Evolutionary conservation across 2,888 invertebrate genomes (phyloP).

Genomic region (Phalera bucephala): DNA sequence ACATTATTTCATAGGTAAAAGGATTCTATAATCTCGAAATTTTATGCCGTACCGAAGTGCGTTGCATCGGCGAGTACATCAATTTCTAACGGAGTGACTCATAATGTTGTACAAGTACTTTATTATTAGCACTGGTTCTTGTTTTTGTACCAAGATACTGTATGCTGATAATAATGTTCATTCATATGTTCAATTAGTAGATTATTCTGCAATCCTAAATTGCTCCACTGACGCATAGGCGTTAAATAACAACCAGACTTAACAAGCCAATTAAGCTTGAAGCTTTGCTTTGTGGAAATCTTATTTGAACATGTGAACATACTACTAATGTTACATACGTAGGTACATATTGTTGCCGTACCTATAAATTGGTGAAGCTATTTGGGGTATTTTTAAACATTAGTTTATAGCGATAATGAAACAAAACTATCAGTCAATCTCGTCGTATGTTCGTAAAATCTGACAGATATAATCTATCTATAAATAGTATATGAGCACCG

Average conservation of each 20-base stretch:
- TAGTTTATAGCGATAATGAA: not conserved
- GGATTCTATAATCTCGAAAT: not conserved
- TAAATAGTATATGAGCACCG: not conserved
- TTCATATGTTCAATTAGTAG: constrained; percentile 29
- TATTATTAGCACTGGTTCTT: constrained; percentile 32
- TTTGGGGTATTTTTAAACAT: not conserved
- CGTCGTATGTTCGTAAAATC: not conserved
- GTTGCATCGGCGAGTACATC: constrained; percentile 10
- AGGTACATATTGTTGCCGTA: too few relatives aligned
- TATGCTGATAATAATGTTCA: constrained; percentile 20
- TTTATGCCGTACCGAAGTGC: constrained; percentile 3
- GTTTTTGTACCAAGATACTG: constrained; percentile 28
- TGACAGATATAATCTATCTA: not conserved
- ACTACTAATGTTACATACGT: too few relatives aligned
- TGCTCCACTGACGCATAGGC: constrained; percentile 24
- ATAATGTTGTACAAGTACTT: constrained; percentile 22
- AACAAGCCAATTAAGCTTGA: constrained; percentile 43
- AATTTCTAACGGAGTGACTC: constrained; percentile 35
- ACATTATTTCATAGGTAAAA: not conserved
- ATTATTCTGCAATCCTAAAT: constrained; percentile 36
- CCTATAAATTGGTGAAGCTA: not conserved
- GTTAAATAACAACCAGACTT: constrained; percentile 28
- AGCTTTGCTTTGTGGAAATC: constrained; percentile 20
- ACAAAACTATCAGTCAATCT: not conserved
- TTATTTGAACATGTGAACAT: not conserved